phyloP scores from a whole-genome alignment of 2,888 invertebrate genomes.

The Rhagonycha fulva region DNA sequence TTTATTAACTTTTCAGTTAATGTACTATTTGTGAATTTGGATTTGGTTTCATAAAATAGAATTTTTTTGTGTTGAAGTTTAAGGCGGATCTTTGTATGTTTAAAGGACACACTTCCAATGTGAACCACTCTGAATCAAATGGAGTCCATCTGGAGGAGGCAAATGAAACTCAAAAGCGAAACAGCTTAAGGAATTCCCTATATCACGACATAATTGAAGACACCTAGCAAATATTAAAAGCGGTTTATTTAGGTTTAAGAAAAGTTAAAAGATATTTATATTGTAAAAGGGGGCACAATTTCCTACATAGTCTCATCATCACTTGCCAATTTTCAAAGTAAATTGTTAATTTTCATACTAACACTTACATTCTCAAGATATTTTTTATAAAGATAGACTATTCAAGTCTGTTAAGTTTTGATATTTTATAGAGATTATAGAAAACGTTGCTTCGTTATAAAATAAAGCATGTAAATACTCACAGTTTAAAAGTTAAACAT shows the following conservation, averaged over 20 bases:
- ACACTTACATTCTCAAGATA: background rate
- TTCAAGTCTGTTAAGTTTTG: background rate
- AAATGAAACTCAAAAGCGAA: conserved; percentile 23
- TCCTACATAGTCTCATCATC: background rate
- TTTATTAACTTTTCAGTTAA: background rate
- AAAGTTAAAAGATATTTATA: background rate
- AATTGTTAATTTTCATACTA: background rate
- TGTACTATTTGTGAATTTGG: background rate
- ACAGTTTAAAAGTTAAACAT: background rate
- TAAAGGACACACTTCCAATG: background rate
- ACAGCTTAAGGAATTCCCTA: conserved; percentile 16
- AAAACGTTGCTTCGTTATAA: background rate
- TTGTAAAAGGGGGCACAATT: background rate
- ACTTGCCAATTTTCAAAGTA: background rate
- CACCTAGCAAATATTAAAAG: conserved; percentile 5
- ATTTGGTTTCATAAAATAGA: background rate
- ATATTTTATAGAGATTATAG: background rate
- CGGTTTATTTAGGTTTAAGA: background rate
- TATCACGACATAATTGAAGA: conserved; percentile 19
- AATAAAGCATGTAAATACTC: background rate
- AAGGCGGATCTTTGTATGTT: background rate
- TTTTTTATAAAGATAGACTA: background rate
- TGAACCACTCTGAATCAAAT: conserved; percentile 13
- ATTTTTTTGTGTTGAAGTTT: background rate
- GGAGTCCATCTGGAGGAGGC: conserved; percentile 22